Evolutionary conservation across 2,888 invertebrate genomes (phyloP), one percentile per base, ranked within the genome.

Genomic region (Daptonema setosum): DNA sequence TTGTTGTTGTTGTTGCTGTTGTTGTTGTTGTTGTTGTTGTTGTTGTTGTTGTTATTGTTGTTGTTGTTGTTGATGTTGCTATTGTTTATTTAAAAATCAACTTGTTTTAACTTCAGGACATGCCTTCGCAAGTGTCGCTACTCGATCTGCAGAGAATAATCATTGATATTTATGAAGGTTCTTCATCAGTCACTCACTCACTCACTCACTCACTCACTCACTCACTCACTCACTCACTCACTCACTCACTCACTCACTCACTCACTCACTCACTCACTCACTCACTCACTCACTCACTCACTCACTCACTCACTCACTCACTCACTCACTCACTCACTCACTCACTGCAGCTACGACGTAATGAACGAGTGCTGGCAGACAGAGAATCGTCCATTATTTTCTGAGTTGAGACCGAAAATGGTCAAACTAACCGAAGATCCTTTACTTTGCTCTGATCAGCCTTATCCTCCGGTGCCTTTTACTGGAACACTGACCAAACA

Each of bases 101-200:
- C 5, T 47, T 47, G 47, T 17, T 11, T 5, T 47, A 20, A n/a
- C 54, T 35, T 11, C 47, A 59, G 59, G n/a, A 17, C 2, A 54
- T 54, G 28, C 59, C 62, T 1, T 65, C 68, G 30, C 63, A 66
- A 0, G 72, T 95, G 35, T 81, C 81, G 0, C 76, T 93, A 14
- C 76, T 82, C 57, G 93, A 95, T 69, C 76, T 95, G 48, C 75
- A 95, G 52, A 80, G 81, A 64, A 90, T 95, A 81, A 88, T 90
- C 71, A 82, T 87, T 60, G 93, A 97, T 69, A 90, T 97, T 17
- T 87, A 91, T 0, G 81, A 83, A 60, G 97, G 95, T 1, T 93
- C 54, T 54, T 5, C 8, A 22, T 25, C 8, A 20, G 25, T 24
- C 52, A 51, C 8, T 11, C 5, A 14, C 52, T 51, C n/a, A n/a